phyloP scores from a whole-genome alignment of 2,113 vertebrate species.

The Anarrhichthys ocellatus region DNA sequence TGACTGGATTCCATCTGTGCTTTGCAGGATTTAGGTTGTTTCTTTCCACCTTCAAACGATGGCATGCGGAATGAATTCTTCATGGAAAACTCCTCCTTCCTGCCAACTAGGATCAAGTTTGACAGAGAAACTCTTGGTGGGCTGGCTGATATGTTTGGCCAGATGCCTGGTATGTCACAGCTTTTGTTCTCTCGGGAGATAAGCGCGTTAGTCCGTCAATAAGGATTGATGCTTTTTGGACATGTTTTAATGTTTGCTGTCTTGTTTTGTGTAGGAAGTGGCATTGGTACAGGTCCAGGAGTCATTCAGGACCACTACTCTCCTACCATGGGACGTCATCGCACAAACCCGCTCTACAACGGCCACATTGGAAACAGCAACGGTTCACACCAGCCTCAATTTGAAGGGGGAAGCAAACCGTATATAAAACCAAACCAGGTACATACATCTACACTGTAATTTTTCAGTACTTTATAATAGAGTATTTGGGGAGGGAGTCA shows the following conservation, averaged over 20 bases:
- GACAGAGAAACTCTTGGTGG: conserved; percentile 97
- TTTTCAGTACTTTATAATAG: not conserved
- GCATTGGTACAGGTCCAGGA: conserved; percentile 98
- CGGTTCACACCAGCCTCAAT: conserved; percentile 91
- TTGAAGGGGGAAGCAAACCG: conserved; percentile 91
- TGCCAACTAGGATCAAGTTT: conserved; percentile 94
- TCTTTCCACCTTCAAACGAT: conserved; percentile 94
- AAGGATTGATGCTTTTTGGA: rapidly evolving
- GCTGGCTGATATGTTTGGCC: conserved; percentile 99
- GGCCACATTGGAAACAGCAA: conserved; percentile 92
- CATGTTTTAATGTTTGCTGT: not conserved
- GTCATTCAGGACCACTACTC: conserved; percentile 99
- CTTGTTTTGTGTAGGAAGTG: conserved; percentile 83
- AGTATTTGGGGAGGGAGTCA: rapidly evolving
- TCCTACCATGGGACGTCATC: conserved; percentile 97
- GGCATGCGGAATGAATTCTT: conserved; percentile 95
- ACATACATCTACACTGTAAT: conserved; percentile 8
- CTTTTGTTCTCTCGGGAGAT: not conserved
- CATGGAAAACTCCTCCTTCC: conserved; percentile 93
- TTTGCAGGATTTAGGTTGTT: conserved; percentile 95
- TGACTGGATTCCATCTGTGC: conserved; percentile 1
- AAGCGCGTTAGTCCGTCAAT: too few species aligned
- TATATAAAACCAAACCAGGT: conserved; percentile 95
- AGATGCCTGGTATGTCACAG: conserved; percentile 93
- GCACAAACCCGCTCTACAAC: conserved; percentile 94